Conservation (phyloP, 2,888 invertebrate species). For the Melanophora roralis region DNA sequence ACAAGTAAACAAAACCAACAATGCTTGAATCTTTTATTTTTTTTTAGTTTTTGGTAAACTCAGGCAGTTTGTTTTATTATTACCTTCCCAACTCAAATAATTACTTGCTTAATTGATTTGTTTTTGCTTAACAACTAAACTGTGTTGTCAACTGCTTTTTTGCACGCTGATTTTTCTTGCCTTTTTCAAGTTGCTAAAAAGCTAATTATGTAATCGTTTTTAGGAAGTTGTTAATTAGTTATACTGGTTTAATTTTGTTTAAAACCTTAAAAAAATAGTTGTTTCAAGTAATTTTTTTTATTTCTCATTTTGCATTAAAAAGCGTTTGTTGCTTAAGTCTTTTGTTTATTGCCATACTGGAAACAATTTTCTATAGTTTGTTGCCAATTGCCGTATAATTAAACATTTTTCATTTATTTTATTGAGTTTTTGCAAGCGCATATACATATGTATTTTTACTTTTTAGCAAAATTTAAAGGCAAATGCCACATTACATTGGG, state of each 20-base stretch:
- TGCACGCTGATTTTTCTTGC: neutral
- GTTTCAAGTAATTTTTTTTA: neutral
- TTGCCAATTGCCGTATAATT: neutral
- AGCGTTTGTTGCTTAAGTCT: neutral
- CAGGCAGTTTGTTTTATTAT: no score
- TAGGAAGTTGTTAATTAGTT: conserved; percentile 52
- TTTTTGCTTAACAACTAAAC: neutral
- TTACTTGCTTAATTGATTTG: conserved; percentile 38
- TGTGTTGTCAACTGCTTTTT: conserved; percentile 21
- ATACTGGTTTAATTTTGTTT: neutral
- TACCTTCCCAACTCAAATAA: no score
- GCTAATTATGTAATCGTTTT: conserved; percentile 39
- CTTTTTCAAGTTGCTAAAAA: neutral
- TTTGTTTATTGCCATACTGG: neutral
- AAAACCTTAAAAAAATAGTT: neutral
- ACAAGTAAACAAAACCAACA: neutral
- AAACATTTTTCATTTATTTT: neutral
- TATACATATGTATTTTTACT: neutral
- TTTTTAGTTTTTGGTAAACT: neutral
- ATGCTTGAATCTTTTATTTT: neutral
- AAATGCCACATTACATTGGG: neutral
- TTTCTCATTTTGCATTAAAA: neutral
- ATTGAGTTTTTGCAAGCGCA: neutral
- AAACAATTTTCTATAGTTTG: neutral
- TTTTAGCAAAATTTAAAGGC: neutral